A percentile compares a stretch with the other conserved stretches of the same genome.
These are phyloP conservation scores for Drosophila gunungcola DNA, from an alignment of 1,140 invertebrate species.

Conservation along the genomic window DNA sequence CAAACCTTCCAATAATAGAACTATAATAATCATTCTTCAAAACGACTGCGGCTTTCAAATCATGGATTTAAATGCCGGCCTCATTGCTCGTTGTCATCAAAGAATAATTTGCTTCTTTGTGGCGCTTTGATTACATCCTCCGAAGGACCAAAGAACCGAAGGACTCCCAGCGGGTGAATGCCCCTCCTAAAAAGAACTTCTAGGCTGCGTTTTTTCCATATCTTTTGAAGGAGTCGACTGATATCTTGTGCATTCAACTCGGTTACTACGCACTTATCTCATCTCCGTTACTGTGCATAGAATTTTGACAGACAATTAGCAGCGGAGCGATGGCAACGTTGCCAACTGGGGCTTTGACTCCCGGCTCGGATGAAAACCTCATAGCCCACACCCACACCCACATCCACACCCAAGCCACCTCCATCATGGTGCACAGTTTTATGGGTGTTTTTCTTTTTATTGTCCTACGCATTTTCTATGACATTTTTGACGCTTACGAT, in stretches of 20 bases:
- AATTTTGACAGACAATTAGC: slow-evolving; percentile 82
- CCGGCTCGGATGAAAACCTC: neutral
- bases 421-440: slow-evolving; percentile 54
- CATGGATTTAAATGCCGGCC: slow-evolving; percentile 25
- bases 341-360: slow-evolving; percentile 51
- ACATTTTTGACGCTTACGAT: slow-evolving; percentile 80
- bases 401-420: neutral
- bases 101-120: slow-evolving; percentile 34
- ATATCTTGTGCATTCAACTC: slow-evolving; percentile 64
- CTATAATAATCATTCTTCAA: slow-evolving; percentile 21
- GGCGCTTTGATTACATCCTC: slow-evolving; percentile 24
- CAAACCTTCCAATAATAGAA: slow-evolving; percentile 1
- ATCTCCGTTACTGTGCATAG: slow-evolving; percentile 71
- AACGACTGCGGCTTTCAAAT: slow-evolving; percentile 19
- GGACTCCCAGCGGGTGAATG: slow-evolving; percentile 29
- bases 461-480: slow-evolving; percentile 75
- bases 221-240: slow-evolving; percentile 27
- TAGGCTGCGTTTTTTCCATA: slow-evolving; percentile 36
- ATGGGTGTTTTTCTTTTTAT: slow-evolving; percentile 76
- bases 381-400: neutral
- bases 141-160: slow-evolving; percentile 9
- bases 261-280: slow-evolving; percentile 77
- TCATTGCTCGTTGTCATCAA: slow-evolving; percentile 24
- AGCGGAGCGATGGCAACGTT: slow-evolving; percentile 63
- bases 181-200: slow-evolving; percentile 13